Base-by-base conservation (phyloP, 2,888 invertebrate genomes). In the Chloromyia formosa region DNA sequence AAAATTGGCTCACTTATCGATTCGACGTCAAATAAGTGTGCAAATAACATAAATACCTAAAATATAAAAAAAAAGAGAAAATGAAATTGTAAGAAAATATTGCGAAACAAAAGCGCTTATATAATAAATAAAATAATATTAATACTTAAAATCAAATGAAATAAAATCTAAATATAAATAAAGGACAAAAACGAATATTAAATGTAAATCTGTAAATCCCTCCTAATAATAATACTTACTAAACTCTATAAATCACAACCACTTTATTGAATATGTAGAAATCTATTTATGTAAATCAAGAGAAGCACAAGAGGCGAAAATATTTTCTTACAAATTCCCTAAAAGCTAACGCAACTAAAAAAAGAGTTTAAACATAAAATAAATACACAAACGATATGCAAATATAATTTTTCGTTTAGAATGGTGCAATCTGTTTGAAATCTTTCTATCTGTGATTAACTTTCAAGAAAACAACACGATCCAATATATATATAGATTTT, bases 391-490 rank as follows among this genome's bases (percentile, higher is more conserved):
- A n/a, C n/a, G n/a, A n/a, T n/a, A n/a, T n/a, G n/a, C n/a, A n/a
- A n/a, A n/a, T n/a, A n/a, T n/a, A 71, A 71, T 53, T 71, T 71
- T 16, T 56, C 27, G 35, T 71, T 40, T 58, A 58, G 42, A 71
- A 58, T 71, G 71, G 71, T 58, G 71, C 71, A 71, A 71, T 71
- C 71, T 71, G 58, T 56, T 71, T 40, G 35, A 54, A 71, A 35
- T 71, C 71, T 58, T 66, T 71, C 71, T 71, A 71, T 71, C 71
- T 71, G 71, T 71, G 71, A 71, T 71, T 71, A 49, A 66, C 66
- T 66, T 66, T 49, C 49, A 7, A 49, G 16, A 49, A 49, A n/a
- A 35, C 27, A 4, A 35, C 3, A 35, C 27, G 27, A 35, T 35
- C 7, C 27, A 35, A 35, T 49, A 49, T 49, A 10, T 7, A n/a